These are phyloP conservation scores for Sycophila sp. DNA, from an alignment of 1,140 invertebrate genomes.

Conservation along the genomic window DNA sequence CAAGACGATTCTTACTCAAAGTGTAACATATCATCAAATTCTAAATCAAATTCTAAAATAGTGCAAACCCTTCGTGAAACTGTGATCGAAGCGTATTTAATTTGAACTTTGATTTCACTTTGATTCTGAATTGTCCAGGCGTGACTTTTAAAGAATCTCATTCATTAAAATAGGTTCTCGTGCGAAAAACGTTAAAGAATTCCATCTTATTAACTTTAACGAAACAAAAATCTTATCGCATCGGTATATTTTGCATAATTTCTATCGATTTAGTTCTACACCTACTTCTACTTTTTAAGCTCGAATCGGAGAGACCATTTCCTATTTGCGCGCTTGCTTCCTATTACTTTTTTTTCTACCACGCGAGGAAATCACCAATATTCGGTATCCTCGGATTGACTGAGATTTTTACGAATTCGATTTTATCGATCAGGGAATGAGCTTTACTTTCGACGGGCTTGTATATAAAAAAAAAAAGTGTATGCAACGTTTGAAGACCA, in stretches of 20 bases:
- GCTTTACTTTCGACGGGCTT: background rate
- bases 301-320: background rate
- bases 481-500: background rate
- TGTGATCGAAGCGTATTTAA: too few relatives aligned
- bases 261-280: constrained; percentile 23
- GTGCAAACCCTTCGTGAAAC: too few relatives aligned
- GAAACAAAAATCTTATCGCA: background rate
- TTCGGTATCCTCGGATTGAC: constrained; percentile 2
- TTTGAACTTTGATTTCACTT: too few relatives aligned
- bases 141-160: too few relatives aligned
- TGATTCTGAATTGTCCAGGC: too few relatives aligned
- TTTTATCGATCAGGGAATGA: background rate
- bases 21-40: too few relatives aligned
- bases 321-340: background rate
- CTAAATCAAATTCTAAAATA: too few relatives aligned
- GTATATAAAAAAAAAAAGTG: constrained; percentile 17
- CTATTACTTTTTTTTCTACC: constrained; percentile 25
- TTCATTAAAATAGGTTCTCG: background rate
- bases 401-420: constrained; percentile 30
- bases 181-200: constrained; percentile 11
- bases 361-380: constrained; percentile 1
- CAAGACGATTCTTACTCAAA: background rate
- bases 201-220: background rate
- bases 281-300: background rate
- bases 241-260: constrained; percentile 19